Conservation (phyloP, 2,113 vertebrate genomes). For the Cricetomys ansorgei region DNA sequence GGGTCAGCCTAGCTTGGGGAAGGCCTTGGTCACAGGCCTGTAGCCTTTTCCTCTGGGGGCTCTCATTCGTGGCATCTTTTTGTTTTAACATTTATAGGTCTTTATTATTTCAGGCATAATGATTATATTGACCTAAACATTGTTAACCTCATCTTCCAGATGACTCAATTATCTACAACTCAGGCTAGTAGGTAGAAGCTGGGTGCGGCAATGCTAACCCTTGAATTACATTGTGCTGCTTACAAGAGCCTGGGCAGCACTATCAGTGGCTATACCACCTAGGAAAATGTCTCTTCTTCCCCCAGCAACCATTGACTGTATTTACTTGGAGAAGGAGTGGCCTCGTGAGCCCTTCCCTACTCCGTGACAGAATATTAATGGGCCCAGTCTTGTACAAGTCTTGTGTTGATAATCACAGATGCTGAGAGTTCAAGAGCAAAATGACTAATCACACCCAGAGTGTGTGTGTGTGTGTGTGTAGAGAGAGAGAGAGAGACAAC, state of each 20-base stretch:
- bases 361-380: background rate
- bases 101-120: background rate
- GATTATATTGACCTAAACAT: background rate
- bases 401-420: background rate
- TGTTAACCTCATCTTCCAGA: too few relatives aligned
- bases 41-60: background rate
- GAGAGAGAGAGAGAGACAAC: background rate
- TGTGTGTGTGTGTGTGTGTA: background rate
- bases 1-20: background rate
- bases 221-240: background rate
- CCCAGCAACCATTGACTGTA: background rate
- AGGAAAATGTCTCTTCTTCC: background rate
- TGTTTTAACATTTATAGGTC: background rate
- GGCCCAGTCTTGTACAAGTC: background rate
- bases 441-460: background rate
- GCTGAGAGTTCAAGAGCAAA: background rate
- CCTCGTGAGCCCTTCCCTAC: background rate
- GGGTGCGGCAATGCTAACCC: background rate
- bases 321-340: background rate
- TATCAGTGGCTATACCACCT: background rate
- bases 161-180: background rate
- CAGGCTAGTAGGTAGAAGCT: background rate
- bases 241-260: background rate
- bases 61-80: background rate
- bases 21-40: background rate